phyloP scores from a whole-genome alignment of 2,113 vertebrate species.

The Emydura subglobosa region DNA sequence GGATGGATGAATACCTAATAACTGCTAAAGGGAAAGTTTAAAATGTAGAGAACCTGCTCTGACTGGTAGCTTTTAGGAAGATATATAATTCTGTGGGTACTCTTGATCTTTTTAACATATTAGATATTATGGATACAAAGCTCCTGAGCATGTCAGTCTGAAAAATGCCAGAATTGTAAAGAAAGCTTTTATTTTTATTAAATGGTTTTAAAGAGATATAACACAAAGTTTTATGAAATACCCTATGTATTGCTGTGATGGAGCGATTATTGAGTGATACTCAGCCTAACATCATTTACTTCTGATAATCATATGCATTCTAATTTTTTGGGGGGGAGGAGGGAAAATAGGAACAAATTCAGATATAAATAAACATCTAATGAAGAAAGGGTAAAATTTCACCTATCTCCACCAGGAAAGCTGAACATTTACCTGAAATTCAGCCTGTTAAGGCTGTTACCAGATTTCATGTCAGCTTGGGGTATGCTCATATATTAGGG shows the following conservation, averaged over 20 bases:
- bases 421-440: neutral
- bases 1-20: neutral
- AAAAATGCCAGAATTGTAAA: neutral
- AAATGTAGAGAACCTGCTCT: neutral
- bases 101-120: neutral
- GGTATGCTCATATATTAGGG: too few relatives aligned
- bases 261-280: neutral
- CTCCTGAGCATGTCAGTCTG: neutral
- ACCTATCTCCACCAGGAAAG: neutral
- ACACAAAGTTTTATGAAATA: neutral
- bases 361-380: neutral
- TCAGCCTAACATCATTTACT: neutral
- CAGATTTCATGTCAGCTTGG: too few relatives aligned
- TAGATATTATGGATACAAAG: neutral
- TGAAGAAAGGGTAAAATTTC: neutral
- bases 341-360: neutral
- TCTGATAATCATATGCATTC: fast-evolving
- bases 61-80: slow-evolving; percentile 9
- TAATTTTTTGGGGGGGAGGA: neutral
- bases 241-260: neutral
- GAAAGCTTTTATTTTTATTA: neutral
- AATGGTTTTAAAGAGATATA: neutral
- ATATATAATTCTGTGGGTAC: neutral
- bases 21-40: neutral
- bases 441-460: neutral